Evolutionary conservation across 2,113 vertebrate genomes (phyloP).

Genomic region (Vidua chalybeata): DNA sequence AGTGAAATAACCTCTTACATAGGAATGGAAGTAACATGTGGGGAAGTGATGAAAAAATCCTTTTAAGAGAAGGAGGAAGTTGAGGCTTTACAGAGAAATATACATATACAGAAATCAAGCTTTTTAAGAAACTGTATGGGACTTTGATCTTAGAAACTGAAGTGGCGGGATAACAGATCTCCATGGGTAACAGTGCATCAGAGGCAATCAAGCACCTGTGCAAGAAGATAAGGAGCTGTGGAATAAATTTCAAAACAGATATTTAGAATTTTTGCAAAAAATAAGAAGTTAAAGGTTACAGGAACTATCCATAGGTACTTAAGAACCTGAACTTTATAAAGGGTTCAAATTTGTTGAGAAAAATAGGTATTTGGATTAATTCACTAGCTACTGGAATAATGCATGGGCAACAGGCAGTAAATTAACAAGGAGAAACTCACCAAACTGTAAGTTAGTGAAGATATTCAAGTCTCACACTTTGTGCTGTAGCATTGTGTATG

Average conservation of each 20-base stretch:
- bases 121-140: background rate
- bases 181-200: background rate
- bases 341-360: background rate
- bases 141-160: background rate
- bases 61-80: background rate
- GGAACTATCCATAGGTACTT: background rate
- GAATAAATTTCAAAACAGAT: background rate
- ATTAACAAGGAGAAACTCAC: background rate
- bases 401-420: background rate
- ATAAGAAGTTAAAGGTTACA: background rate
- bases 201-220: background rate
- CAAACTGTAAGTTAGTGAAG: background rate
- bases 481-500: rapidly evolving
- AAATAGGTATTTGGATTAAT: background rate
- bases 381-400: background rate
- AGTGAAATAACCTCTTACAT: background rate
- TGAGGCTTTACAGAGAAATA: background rate
- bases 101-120: background rate
- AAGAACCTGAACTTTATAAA: background rate
- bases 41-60: background rate
- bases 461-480: background rate
- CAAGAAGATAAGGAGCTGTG: background rate
- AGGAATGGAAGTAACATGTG: background rate
- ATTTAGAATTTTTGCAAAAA: background rate
- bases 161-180: background rate